Conservation (phyloP, 2,888 invertebrate genomes). For the Eudasyphora cyanicolor region DNA sequence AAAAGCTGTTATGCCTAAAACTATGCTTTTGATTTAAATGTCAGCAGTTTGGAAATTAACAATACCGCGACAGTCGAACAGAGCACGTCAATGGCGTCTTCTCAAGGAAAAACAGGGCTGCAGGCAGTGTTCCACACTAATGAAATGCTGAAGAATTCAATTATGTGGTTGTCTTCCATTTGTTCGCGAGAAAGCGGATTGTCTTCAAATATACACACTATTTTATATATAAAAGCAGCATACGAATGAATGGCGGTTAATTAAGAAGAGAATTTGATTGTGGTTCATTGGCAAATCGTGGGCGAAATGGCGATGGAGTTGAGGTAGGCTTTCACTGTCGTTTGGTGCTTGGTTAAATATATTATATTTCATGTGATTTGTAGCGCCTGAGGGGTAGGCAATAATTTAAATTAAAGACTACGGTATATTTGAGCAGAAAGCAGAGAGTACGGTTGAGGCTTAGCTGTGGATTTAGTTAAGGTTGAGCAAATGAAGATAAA, state of each 20-base stretch:
- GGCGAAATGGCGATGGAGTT: background rate
- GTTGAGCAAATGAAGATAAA: too few species aligned
- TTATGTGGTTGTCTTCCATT: background rate
- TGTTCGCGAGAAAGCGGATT: too few species aligned
- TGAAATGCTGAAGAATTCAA: background rate
- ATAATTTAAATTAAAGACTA: background rate
- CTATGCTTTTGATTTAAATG: slow-evolving; percentile 26
- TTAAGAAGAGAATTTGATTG: slow-evolving; percentile 16
- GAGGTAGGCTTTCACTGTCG: background rate
- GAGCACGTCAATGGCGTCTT: background rate
- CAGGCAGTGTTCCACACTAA: background rate
- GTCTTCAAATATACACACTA: background rate
- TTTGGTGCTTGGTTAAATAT: too few species aligned
- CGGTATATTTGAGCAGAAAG: background rate
- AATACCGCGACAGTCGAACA: background rate
- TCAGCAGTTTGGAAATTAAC: slow-evolving; percentile 1
- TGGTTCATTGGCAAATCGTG: background rate
- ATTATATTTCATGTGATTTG: background rate
- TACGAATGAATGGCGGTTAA: background rate
- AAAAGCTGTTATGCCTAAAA: slow-evolving; percentile 13
- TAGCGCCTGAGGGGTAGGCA: background rate
- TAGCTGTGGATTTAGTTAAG: too few species aligned
- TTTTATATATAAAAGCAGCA: background rate
- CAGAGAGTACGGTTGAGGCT: background rate
- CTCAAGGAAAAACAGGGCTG: background rate